phyloP scores from a whole-genome alignment of 2,797 vertebrate genomes.

The Typhlichthys subterraneus region DNA sequence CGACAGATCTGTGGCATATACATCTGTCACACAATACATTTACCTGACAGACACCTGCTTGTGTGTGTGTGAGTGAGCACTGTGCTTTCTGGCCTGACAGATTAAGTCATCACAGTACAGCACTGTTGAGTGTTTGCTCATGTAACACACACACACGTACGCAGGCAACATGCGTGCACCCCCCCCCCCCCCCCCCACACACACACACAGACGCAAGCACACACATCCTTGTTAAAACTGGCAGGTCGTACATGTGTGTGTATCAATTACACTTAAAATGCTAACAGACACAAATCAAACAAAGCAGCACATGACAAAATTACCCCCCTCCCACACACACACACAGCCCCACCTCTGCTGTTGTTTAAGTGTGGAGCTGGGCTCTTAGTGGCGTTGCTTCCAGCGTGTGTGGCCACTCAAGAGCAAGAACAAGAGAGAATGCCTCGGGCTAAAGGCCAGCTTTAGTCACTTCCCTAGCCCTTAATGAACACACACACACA shows the following conservation, averaged over 20 bases:
- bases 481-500: slow-evolving; percentile 15
- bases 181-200: neutral
- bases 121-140: slow-evolving; percentile 39
- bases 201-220: neutral
- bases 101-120: slow-evolving; percentile 64
- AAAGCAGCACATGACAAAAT: neutral
- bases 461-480: slow-evolving; percentile 63
- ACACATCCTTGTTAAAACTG: slow-evolving; percentile 19
- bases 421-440: slow-evolving; percentile 72
- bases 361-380: slow-evolving; percentile 49
- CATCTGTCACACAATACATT: too few species aligned
- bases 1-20: too few species aligned
- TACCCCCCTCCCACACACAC: neutral
- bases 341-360: slow-evolving; percentile 27
- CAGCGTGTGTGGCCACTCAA: slow-evolving; percentile 70
- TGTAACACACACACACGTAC: slow-evolving; percentile 14
- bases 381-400: slow-evolving; percentile 57
- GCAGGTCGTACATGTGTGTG: neutral
- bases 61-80: slow-evolving; percentile 23
- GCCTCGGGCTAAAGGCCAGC: slow-evolving; percentile 74
- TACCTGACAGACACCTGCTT: too few species aligned
- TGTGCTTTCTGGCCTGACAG: slow-evolving; percentile 59
- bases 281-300: neutral
- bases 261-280: slow-evolving; percentile 8
- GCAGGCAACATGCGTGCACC: slow-evolving; percentile 11